Conservation (phyloP, 2,888 invertebrate genomes). For the Polydrusus cervinus region DNA sequence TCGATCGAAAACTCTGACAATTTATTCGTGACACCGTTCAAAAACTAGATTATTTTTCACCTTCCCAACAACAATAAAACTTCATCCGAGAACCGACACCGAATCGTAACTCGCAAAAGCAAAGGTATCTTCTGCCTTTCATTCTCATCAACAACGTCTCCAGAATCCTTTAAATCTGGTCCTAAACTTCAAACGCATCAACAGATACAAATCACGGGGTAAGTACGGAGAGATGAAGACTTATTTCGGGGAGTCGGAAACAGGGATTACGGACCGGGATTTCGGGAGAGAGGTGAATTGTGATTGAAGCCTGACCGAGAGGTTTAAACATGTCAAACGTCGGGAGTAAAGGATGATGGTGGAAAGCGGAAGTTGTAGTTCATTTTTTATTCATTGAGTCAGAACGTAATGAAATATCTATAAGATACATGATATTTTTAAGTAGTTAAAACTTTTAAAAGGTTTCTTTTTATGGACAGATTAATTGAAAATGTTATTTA, state of each 20-base stretch:
- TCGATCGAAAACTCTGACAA: background rate
- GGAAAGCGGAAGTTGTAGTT: background rate
- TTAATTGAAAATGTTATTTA: too few relatives aligned
- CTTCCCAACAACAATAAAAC: slow-evolving; percentile 25
- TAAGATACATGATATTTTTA: too few relatives aligned
- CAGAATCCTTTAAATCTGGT: slow-evolving; percentile 65
- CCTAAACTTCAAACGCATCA: slow-evolving; percentile 66
- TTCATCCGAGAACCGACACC: slow-evolving; percentile 30
- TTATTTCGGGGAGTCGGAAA: slow-evolving; percentile 65
- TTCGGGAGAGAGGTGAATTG: slow-evolving; percentile 46
- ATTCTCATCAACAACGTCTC: slow-evolving; percentile 68
- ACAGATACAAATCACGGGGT: slow-evolving; percentile 67
- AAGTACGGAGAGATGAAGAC: slow-evolving; percentile 68
- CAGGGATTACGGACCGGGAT: slow-evolving; percentile 62
- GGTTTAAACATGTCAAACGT: slow-evolving; percentile 48
- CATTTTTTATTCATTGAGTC: background rate
- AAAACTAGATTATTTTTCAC: slow-evolving; percentile 4
- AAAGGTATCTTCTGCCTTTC: slow-evolving; percentile 44
- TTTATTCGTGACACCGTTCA: background rate
- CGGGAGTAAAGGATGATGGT: slow-evolving; percentile 1
- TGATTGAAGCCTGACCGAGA: slow-evolving; percentile 51
- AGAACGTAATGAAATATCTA: background rate
- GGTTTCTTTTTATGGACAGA: too few relatives aligned
- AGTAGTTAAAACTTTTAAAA: too few relatives aligned
- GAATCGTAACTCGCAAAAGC: slow-evolving; percentile 28